Conservation (phyloP, 1,140 invertebrate species). For the Leptinotarsa undecemlineata region DNA sequence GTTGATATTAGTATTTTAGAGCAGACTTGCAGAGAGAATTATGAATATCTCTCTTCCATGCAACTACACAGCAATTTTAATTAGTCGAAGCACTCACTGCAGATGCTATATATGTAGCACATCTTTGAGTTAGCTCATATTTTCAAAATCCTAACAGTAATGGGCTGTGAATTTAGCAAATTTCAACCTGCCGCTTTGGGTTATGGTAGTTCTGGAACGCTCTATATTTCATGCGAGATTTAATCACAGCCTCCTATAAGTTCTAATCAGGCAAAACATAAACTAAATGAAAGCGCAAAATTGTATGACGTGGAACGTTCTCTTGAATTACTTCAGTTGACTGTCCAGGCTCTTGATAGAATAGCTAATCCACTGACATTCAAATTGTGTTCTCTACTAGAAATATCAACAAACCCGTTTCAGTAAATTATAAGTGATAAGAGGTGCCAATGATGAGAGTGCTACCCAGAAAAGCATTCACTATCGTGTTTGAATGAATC, state of each 20-base stretch:
- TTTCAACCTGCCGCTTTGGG: not conserved
- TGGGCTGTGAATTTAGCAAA: not conserved
- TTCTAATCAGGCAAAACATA: not conserved
- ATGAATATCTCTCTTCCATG: not conserved
- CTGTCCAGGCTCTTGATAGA: too few relatives aligned
- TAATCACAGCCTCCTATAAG: not conserved
- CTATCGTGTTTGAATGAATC: too few relatives aligned
- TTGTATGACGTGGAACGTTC: not conserved
- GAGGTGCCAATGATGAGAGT: too few relatives aligned
- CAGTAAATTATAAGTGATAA: too few relatives aligned
- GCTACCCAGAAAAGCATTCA: too few relatives aligned
- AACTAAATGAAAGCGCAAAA: not conserved
- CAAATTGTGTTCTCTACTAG: too few relatives aligned
- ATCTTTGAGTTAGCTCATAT: not conserved
- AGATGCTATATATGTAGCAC: not conserved
- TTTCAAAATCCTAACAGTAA: not conserved
- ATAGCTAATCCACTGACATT: too few relatives aligned
- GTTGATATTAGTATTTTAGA: not conserved
- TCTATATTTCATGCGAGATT: not conserved
- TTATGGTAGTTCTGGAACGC: not conserved
- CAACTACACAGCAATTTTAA: conserved; percentile 4
- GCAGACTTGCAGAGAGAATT: not conserved
- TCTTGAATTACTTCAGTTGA: too few relatives aligned
- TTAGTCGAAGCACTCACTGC: not conserved
- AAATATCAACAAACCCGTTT: too few relatives aligned